A percentile compares a stretch with the other conserved stretches of the same genome.
Conservation (phyloP, 1,140 invertebrate genomes). For the Trachelipus rathkii region DNA sequence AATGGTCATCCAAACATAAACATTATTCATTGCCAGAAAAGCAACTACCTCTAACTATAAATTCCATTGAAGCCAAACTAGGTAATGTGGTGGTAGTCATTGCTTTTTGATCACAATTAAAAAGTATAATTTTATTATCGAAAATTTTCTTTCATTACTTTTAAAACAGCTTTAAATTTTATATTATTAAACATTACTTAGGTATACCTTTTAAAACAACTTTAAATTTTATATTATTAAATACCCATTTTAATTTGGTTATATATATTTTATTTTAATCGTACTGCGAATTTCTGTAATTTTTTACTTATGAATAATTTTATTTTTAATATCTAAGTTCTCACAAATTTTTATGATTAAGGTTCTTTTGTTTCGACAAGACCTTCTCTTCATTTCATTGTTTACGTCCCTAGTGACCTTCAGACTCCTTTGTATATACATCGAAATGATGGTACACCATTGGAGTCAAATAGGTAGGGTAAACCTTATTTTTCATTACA, state of each 20-base stretch:
- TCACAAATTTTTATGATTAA: conserved; percentile 32
- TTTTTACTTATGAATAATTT: too few relatives aligned
- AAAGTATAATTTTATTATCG: too few relatives aligned
- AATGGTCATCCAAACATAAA: conserved; percentile 54
- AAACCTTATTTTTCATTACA: background rate
- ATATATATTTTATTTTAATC: too few relatives aligned
- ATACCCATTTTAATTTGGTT: too few relatives aligned
- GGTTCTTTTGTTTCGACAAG: conserved; percentile 73
- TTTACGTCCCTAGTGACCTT: conserved; percentile 71
- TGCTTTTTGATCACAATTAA: background rate
- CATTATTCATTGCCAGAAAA: conserved; percentile 63
- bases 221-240: too few relatives aligned
- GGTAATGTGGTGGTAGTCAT: conserved; percentile 52
- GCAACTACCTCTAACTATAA: conserved; percentile 66
- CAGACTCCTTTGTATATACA: conserved; percentile 67
- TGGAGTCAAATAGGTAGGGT: conserved; percentile 52
- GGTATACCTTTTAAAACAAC: too few relatives aligned
- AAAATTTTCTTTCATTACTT: too few relatives aligned
- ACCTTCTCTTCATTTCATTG: conserved; percentile 76
- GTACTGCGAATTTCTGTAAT: too few relatives aligned
- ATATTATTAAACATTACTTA: too few relatives aligned
- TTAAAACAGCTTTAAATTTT: too few relatives aligned
- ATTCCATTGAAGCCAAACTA: conserved; percentile 77
- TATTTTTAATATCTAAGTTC: too few relatives aligned
- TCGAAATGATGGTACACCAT: conserved; percentile 48